Evolutionary conservation across 2,113 vertebrate species (phyloP), one percentile per base, ranked within the genome.

Genomic region (Fukomys damarensis): DNA sequence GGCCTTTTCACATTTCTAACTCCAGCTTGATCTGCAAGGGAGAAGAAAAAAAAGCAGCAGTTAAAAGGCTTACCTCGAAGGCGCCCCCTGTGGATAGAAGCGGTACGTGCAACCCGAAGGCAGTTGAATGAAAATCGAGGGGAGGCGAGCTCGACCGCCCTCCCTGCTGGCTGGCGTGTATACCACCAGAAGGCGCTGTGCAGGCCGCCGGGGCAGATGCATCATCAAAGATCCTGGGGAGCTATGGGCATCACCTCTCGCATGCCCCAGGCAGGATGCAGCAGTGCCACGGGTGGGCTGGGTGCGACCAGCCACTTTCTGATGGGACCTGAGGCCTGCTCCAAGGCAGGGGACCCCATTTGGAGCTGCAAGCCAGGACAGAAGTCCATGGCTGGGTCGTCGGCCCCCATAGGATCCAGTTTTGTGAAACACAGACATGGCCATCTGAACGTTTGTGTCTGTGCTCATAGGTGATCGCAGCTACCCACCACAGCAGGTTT

Each of bases 1-100:
- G 97, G 98, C 98, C 98, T 99, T 98, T 9, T 49, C 46, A 49
- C 9, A 49, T 49, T 49, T 49, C 46, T 49, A 49, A 49, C 46
- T 9, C 46, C 46, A 49, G 46, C 46, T 49, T 49, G 46, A 49
- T 49, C 46, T 49, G 5, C 46, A 9, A 49, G 9, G 46, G 9
- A 49, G 9, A 49, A 49, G 46, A 49, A 49, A 49, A 49, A 49
- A 49, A 49, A 49, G 46, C 46, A 58, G 56, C 56, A 58, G 56
- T 58, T 19, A 58, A 63, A 63, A 32, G 41, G 72, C 41, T 74
- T 43, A 72, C 12, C 24, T 20, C 6, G 68, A 72, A 24, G 12
- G 68, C 1, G 22, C 20, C 70, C 68, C 17, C 20, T 41, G 38
- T 72, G 70, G 70, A 20, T 10, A 22, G 38, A 5, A 72, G 68